Evolutionary conservation across 2,113 vertebrate species (phyloP), one percentile per base, ranked within the genome.

Genomic region (Riparia riparia): DNA sequence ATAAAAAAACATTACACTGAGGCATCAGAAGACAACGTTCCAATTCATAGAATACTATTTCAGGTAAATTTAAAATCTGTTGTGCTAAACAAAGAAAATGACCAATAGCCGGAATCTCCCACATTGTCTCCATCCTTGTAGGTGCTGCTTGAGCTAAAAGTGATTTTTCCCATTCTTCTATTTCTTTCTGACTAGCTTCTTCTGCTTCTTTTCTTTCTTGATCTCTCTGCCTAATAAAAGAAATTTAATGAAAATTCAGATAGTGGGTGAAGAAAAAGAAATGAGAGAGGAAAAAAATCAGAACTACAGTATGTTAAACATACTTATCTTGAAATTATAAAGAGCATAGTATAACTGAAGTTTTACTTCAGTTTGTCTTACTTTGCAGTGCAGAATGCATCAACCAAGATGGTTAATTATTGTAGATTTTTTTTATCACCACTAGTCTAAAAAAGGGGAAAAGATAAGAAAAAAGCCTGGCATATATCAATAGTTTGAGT

Each of bases 41-140:
- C 91, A 99, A 97, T 95, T 99, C 99, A 78, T 99, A 99, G 98
- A 99, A 99, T 49, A 99, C 98, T 84, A 99, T 99, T 98, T 99
- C 99, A 31, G 99, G 99, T 85, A 99, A 98, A 96, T 99, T 99
- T 80, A 99, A 98, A 82, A 99, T 99, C 79, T 98, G 98, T 93
- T 99, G 99, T 63, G 99, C 99, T 96, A 99, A 98, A 97, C 99
- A 99, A 91, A 99, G 99, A 86, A 99, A 99, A 98, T 99, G 99
- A 29, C 99, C 99, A 68, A 99, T 99, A 79, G 99, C 99, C 92
- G 99, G 99, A 79, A 99, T 99, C 97, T 99, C 99, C 99, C 99
- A 99, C 97, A 99, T 98, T 57, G 98, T 99, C 89, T 98, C 98
- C 97, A 99, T 98, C 26, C 97, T 98, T 81, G 98, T 97, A 45